phyloP scores from a whole-genome alignment of 1,140 invertebrate species.

The Phthorimaea operculella region DNA sequence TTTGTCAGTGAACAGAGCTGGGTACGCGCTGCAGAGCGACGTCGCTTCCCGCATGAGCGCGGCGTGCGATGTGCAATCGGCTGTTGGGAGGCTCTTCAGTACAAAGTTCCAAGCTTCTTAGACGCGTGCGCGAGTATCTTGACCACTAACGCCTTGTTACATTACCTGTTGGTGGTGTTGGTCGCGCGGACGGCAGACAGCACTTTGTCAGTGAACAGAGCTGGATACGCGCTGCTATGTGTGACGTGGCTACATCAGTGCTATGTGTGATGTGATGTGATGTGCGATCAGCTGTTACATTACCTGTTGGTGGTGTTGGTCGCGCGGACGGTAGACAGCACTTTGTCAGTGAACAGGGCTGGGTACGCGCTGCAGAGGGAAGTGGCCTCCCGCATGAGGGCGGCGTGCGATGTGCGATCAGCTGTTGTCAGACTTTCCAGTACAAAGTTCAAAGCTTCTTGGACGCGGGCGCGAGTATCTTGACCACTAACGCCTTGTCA shows the following conservation, averaged over 20 bases:
- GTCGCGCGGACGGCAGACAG: slow-evolving; percentile 76
- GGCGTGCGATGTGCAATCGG: slow-evolving; percentile 76
- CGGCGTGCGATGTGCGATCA: slow-evolving; percentile 76
- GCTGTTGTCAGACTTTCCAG: slow-evolving; percentile 76
- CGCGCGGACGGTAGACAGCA: slow-evolving; percentile 77
- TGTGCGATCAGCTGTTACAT: no score
- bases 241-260: slow-evolving; percentile 77
- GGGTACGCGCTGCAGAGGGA: slow-evolving; percentile 81
- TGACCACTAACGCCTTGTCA: no score
- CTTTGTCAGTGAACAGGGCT: slow-evolving; percentile 79
- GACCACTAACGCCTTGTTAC: slow-evolving; percentile 3
- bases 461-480: slow-evolving; percentile 76
- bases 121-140: slow-evolving; percentile 70
- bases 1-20: slow-evolving; percentile 80
- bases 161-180: no score
- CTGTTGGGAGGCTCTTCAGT: slow-evolving; percentile 76
- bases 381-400: slow-evolving; percentile 80
- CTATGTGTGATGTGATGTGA: slow-evolving; percentile 70
- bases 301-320: no score
- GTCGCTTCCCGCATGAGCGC: slow-evolving; percentile 82
- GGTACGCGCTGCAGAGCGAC: slow-evolving; percentile 79
- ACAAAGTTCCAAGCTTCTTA: slow-evolving; percentile 84
- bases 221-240: slow-evolving; percentile 79
- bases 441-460: slow-evolving; percentile 83
- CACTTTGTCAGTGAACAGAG: slow-evolving; percentile 81